Evolutionary conservation across 2,113 vertebrate genomes (phyloP), one percentile per base, ranked within the genome.

Genomic region (Onychostruthus taczanowskii): DNA sequence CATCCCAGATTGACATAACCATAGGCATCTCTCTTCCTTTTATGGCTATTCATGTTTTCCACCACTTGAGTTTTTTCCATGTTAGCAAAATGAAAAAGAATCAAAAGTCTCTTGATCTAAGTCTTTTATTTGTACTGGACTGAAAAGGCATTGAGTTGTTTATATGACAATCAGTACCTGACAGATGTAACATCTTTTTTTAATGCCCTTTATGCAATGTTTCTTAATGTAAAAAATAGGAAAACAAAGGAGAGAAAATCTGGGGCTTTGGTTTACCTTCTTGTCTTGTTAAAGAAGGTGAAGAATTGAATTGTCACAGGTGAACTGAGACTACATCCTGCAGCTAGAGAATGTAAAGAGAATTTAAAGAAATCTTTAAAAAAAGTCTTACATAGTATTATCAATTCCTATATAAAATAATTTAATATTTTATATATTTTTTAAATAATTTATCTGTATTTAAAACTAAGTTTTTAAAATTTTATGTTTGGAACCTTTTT

Each of bases 91-190:
- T 43, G 39, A 92, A 84, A 92, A 72, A 74, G 77, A 83, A 94
- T 70, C 74, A 63, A 31, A 83, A 72, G 39, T 78, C 59, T 95
- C 74, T 95, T 95, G 75, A 91, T 90, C 95, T 93, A 94, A 93
- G 70, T 66, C 58, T 94, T 94, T 97, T 96, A 93, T 96, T 96
- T 86, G 61, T 83, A 59, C 56, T 93, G 91, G 84, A 93, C 75
- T 82, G 85, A 84, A 88, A 97, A 94, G 77, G 53, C 89, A 84
- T 84, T 72, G 69, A 84, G 69, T 90, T 89, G 50, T n/a, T 94
- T 76, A 72, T 84, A 82, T 90, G 89, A 93, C 88, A 93, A 37
- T 89, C 69, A 68, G 88, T 80, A 94, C 63, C 87, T 95, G 80
- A 39, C 81, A 93, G 62, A 75, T 92, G 64, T 72, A 62, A 90